These are phyloP conservation scores for Cottus gobio DNA, from an alignment of 2,113 vertebrate species.

Conservation along the genomic window DNA sequence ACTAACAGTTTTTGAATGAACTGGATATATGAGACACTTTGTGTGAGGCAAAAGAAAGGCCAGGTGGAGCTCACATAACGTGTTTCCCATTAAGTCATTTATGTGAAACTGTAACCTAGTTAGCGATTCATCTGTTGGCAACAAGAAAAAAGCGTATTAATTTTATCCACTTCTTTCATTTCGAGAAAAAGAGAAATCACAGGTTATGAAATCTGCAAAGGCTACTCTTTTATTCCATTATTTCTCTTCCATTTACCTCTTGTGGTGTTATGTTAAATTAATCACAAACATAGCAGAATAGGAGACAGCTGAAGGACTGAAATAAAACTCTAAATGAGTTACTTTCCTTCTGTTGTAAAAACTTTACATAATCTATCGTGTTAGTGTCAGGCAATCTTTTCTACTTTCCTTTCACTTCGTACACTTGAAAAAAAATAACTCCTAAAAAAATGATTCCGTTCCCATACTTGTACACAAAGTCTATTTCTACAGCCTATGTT, in stretches of 20 bases:
- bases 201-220: constrained; percentile 51
- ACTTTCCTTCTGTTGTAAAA: constrained; percentile 22
- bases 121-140: constrained; percentile 52
- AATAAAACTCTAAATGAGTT: constrained; percentile 36
- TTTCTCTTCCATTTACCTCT: constrained; percentile 39
- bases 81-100: constrained; percentile 69
- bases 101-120: constrained; percentile 69
- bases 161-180: constrained; percentile 58
- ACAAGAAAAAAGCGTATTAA: constrained; percentile 62
- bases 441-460: constrained; percentile 7
- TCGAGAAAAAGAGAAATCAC: constrained; percentile 12
- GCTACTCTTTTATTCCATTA: constrained; percentile 42
- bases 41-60: constrained; percentile 40
- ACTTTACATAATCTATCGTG: constrained; percentile 6
- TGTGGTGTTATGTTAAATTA: constrained; percentile 29
- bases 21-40: constrained; percentile 41
- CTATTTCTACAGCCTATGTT: constrained; percentile 41
- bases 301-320: constrained; percentile 4
- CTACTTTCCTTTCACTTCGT: not conserved
- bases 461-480: constrained; percentile 34
- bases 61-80: constrained; percentile 38
- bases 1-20: constrained; percentile 48
- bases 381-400: constrained; percentile 7
- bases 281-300: constrained; percentile 14
- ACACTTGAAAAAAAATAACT: not conserved